Percentiles rank a stretch among this genome's conserved stretches.
These are phyloP conservation scores for Salticus scenicus DNA, from an alignment of 2,888 invertebrate genomes.

Conservation along the genomic window DNA sequence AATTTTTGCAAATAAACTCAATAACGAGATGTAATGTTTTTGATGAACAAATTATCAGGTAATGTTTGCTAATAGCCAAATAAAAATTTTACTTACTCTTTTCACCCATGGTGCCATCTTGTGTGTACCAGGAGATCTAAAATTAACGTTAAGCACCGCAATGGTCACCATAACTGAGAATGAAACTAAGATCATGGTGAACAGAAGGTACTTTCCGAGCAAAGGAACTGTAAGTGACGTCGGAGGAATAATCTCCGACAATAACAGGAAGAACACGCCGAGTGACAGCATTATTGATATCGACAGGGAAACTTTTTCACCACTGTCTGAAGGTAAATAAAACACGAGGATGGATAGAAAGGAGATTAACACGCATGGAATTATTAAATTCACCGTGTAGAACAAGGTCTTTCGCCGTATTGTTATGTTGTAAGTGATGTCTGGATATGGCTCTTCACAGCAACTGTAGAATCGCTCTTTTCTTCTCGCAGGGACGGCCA, in stretches of 20 bases:
- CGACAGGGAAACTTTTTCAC: conserved; percentile 98
- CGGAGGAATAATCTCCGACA: conserved; percentile 99
- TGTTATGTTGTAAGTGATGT: conserved; percentile 98
- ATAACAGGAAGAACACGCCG: conserved; percentile 98
- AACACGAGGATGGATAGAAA: conserved; percentile 96
- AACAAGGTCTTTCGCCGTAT: conserved; percentile 97
- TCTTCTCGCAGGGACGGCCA: conserved; percentile 74
- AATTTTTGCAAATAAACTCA: no score
- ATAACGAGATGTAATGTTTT: no score
- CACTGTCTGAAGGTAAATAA: conserved; percentile 97
- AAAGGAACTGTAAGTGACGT: conserved; percentile 95
- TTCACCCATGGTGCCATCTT: conserved; percentile 88
- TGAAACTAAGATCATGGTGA: conserved; percentile 97
- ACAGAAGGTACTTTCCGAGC: conserved; percentile 95
- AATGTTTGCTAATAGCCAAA: no score
- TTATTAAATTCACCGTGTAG: conserved; percentile 96
- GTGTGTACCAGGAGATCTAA: conserved; percentile 86
- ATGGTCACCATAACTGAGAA: conserved; percentile 93
- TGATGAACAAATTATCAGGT: no score
- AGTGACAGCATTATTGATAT: conserved; percentile 98
- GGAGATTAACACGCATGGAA: conserved; percentile 96
- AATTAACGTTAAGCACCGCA: conserved; percentile 95
- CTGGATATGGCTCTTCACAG: conserved; percentile 87
- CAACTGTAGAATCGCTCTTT: conserved; percentile 72
- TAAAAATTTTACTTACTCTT: conserved; percentile 22